Evolutionary conservation across 2,113 vertebrate genomes (phyloP).

Genomic region (Solea senegalensis): DNA sequence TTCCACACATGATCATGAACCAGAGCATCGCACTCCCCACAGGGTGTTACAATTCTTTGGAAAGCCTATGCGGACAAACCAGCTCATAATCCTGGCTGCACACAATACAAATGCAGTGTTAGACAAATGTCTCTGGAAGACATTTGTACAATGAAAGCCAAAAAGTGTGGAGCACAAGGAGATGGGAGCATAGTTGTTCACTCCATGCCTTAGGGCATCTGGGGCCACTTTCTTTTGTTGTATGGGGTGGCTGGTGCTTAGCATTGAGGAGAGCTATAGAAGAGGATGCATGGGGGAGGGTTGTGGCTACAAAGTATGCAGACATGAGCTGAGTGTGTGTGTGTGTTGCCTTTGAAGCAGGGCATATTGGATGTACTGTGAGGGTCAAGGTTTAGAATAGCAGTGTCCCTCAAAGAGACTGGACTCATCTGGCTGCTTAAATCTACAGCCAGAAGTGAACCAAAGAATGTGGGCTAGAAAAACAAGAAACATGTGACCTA

Average conservation of each 20-base stretch:
- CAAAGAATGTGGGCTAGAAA: conserved; percentile 23
- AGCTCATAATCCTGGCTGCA: conserved; percentile 51
- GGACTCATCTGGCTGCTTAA: conserved; percentile 14
- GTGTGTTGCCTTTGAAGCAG: conserved; percentile 57
- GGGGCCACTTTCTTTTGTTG: conserved; percentile 55
- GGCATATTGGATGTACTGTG: conserved; percentile 41
- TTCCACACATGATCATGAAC: conserved; percentile 46
- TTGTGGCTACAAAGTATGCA: conserved; percentile 39
- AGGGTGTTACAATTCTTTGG: conserved; percentile 53
- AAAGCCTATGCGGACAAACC: conserved; percentile 46
- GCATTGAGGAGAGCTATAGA: conserved; percentile 8
- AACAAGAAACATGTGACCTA: not conserved
- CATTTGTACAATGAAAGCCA: conserved; percentile 18
- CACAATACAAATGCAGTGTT: conserved; percentile 19
- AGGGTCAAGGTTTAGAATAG: conserved; percentile 56
- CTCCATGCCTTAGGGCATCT: conserved; percentile 34
- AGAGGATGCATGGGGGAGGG: conserved; percentile 50
- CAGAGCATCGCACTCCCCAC: conserved; percentile 45
- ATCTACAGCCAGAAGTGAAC: conserved; percentile 17
- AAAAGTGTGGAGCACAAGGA: conserved; percentile 34
- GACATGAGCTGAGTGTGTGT: conserved; percentile 61
- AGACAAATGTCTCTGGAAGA: conserved; percentile 26
- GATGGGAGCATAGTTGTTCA: conserved; percentile 28
- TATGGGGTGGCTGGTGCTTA: conserved; percentile 36
- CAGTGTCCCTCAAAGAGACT: conserved; percentile 44